phyloP scores from a whole-genome alignment of 1,140 invertebrate species.

The Phortica variegata region DNA sequence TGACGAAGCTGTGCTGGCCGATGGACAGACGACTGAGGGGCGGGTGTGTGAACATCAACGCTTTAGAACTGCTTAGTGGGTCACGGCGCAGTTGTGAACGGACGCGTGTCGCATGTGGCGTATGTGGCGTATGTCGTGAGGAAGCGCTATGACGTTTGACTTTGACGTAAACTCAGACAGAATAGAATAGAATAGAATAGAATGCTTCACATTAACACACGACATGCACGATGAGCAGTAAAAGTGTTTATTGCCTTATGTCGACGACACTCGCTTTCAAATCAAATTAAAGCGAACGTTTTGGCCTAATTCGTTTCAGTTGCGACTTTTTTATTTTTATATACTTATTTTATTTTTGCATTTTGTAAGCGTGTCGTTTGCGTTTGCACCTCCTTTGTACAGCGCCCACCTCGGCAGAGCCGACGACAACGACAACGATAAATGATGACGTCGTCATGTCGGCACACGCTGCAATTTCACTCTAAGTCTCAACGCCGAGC shows the following conservation, averaged over 20 bases:
- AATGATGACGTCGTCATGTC: conserved; percentile 13
- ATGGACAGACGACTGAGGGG: no score
- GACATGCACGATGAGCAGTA: neutral
- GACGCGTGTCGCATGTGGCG: no score
- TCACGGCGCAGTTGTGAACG: no score
- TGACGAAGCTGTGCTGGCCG: no score
- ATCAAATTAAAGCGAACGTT: conserved; percentile 5
- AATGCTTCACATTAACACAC: neutral
- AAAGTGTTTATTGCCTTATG: conserved; percentile 5
- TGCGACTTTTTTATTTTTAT: conserved; percentile 19
- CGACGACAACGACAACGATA: conserved; percentile 15
- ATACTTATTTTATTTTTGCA: conserved; percentile 15
- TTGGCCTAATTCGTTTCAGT: conserved; percentile 31
- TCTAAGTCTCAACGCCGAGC: no score
- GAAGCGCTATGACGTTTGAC: neutral
- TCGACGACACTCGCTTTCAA: conserved; percentile 8
- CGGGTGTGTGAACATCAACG: no score
- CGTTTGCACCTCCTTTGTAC: neutral
- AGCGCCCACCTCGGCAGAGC: neutral
- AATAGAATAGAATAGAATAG: conserved; percentile 8
- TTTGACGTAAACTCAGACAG: conserved; percentile 1
- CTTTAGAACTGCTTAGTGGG: no score
- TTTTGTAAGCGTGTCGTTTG: conserved; percentile 1
- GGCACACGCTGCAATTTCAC: no score
- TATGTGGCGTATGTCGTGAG: neutral